Base-by-base conservation (phyloP, 1,140 invertebrate species). In the Radopholus similis region DNA sequence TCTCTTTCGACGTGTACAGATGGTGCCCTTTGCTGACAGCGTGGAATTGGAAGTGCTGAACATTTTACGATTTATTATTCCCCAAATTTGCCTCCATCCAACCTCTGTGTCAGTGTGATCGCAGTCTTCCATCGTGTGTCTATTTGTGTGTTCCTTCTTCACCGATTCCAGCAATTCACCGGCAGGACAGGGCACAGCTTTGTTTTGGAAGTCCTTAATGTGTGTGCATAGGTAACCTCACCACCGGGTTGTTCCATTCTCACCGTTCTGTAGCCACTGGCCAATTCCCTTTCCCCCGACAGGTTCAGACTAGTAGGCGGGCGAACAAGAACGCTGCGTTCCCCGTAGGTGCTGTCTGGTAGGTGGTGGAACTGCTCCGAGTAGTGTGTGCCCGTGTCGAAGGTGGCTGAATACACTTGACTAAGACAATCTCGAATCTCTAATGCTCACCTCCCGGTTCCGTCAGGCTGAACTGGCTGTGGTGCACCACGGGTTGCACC, bases 151-250 rank as follows among this genome's bases (percentile, higher is more conserved):
- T n/a, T 64, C 35, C 47, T 69, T 55, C 47, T 69, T 55, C 67
- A 69, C 51, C 4, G 67, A 32, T 71, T 69, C 51, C 38, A 69
- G 47, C 23, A 69, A 65, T 69, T 69, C 66, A n/a, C 58, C 58
- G 18, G 58, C 58, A 1, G 58, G 58, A 18, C 58, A 62, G 3
- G 58, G 58, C 21, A 18, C 40, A 9, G 32, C 49, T 28, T 51
- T 51, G 21, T 51, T 51, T 51, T 51, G 47, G 47, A 51, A 51
- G 4, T 51, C 47, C 47, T 51, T 21, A 15, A 51, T 8, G 30
- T 26, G 13, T 51, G 30, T 3, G 15, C 0, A 3, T 26, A 51
- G 11, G 38, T 11, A 42, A 42, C 18, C 18, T 0, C 38, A 11
- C 38, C 38, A 13, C 38, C 38, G 38, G 38, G 38, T 60, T 44